Base-by-base conservation (phyloP, 92 coral and sea anemone species). In the Pocillopora meandrina region DNA sequence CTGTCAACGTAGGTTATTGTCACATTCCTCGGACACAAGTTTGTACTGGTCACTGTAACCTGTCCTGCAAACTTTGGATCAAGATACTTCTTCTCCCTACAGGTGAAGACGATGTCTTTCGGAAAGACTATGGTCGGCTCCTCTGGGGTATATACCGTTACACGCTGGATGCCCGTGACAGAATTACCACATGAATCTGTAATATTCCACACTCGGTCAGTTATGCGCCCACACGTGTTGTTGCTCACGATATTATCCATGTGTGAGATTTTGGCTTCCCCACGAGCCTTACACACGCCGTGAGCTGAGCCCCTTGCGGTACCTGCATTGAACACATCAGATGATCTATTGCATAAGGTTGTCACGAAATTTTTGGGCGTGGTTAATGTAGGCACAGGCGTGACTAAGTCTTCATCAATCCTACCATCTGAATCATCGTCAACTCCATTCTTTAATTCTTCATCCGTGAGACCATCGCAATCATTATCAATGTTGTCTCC, bases 381-480 rank as follows among this genome's bases (percentile, higher is more conserved):
- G 12, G 9, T 21, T 19, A 93, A 36, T 19, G 71, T 72, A 0
- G 95, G 95, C 2, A 78, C 85, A 6, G 75, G 87, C 1, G 93
- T 78, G 36, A 82, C 95, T 35, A 93, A 84, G 74, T 95, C 98
- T 83, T 95, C 98, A 84, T 95, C 98, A 23, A 93, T 80, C 9
- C 69, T 31, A 67, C 96, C 97, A 76, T 95, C 98, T 0, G 87
- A 86, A 57, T 95, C 98, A 86, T 95, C 97, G 74, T 95, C 98
- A 1, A 83, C 78, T 12, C 72, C 90, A 78, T 95, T 92, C 63
- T 63, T 83, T 66, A 90, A 74, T 84, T 95, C 98, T 78, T 95
- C 98, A 77, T 95, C 98, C 57, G 92, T 93, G 57, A 57, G 68
- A 17, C 92, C 92, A 74, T 95, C 98, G 60, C 98, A 95, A 49